Conservation (phyloP, 2,888 invertebrate genomes). For the Amblyjoppa fuscipennis region DNA sequence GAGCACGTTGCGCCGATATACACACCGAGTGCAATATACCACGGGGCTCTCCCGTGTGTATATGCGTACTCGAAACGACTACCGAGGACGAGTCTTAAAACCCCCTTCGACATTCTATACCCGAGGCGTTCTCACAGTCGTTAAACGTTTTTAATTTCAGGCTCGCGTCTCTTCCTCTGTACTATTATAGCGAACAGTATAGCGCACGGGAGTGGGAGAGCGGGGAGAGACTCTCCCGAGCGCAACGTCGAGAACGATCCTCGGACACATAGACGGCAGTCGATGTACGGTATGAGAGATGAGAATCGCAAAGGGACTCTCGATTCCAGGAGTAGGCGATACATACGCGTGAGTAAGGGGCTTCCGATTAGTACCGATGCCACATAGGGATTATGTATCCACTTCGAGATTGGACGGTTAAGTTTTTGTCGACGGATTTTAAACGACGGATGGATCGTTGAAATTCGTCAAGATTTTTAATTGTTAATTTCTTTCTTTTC, state of each 20-base stretch:
- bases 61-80: conserved; percentile 30
- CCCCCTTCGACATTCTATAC: conserved; percentile 69
- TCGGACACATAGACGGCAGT: conserved; percentile 10
- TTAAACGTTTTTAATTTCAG: conserved; percentile 77
- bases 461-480: neutral
- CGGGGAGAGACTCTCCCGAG: too few species aligned
- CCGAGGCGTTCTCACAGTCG: conserved; percentile 76
- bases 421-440: neutral
- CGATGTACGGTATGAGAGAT: conserved; percentile 42
- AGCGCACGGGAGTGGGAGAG: conserved; percentile 1
- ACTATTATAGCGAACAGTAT: conserved; percentile 4
- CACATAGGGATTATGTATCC: conserved; percentile 43
- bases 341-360: conserved; percentile 37
- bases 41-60: conserved; percentile 11
- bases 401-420: conserved; percentile 24
- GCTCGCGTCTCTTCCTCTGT: conserved; percentile 26
- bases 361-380: conserved; percentile 52
- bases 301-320: conserved; percentile 43
- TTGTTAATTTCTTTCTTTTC: neutral
- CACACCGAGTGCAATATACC: conserved; percentile 14
- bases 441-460: neutral
- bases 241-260: neutral
- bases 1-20: conserved; percentile 1
- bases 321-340: conserved; percentile 40
- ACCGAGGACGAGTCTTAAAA: conserved; percentile 56